Evolutionary conservation across 2,797 vertebrate genomes (phyloP).

Genomic region (Artibeus jamaicensis): DNA sequence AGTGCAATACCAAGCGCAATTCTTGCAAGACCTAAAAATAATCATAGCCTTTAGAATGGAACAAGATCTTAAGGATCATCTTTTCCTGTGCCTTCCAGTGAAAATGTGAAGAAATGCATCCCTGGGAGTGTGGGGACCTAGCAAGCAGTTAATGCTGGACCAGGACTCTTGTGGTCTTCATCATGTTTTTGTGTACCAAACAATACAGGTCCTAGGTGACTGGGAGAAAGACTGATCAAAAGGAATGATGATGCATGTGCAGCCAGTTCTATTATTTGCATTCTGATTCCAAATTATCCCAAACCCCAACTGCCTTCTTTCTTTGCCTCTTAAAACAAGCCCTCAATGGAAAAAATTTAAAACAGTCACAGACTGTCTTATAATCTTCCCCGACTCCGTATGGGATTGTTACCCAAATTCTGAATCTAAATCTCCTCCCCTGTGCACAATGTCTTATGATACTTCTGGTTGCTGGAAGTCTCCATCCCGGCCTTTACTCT

Average conservation of each 20-base stretch:
- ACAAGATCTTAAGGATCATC: constrained; percentile 5
- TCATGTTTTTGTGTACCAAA: not conserved
- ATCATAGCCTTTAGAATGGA: constrained; percentile 38
- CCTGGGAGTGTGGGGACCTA: not conserved
- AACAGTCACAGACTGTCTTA: constrained; percentile 9
- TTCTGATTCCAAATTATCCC: not conserved
- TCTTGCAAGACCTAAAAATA: constrained; percentile 52
- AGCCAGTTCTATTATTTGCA: not conserved
- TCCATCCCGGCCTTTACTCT: not conserved
- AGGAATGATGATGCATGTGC: not conserved
- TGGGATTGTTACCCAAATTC: not conserved
- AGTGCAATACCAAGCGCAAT: not conserved
- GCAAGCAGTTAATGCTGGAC: not conserved
- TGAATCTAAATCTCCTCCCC: not conserved
- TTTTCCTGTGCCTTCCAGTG: not conserved
- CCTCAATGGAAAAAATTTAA: not conserved
- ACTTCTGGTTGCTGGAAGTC: not conserved
- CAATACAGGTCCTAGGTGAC: not conserved
- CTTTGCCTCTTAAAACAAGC: not conserved
- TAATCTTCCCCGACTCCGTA: not conserved
- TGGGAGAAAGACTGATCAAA: not conserved
- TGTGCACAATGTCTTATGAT: not conserved
- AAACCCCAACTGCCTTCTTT: not conserved
- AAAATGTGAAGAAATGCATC: not conserved
- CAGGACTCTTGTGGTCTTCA: not conserved